Evolutionary conservation across 2,113 vertebrate genomes (phyloP), one percentile per base, ranked within the genome.

Genomic region (Ailuropoda melanoleuca): DNA sequence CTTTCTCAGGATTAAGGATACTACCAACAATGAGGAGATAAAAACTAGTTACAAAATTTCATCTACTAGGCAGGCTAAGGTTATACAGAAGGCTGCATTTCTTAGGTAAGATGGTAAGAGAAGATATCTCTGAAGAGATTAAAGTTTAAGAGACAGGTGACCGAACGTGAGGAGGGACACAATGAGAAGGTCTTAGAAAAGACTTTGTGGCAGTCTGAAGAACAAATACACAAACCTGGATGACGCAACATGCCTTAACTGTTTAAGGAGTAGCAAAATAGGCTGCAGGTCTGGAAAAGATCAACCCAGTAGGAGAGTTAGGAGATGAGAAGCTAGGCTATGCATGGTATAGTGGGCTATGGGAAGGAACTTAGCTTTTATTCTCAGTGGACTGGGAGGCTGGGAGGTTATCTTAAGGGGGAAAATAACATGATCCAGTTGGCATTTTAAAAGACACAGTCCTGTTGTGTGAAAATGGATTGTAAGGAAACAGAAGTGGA

Each of bases 291-390:
- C 74, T 81, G 37, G 37, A 87, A 4, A 5, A 43, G 55, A 74
- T 55, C 12, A 60, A 18, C 37, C 6, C n/a, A 66, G 23, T 24
- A 9, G 82, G 8, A 86, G 18, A 34, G 4, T 26, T 55, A 62
- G 2, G 19, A 21, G 15, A 80, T 6, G 8, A 84, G 37, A 37
- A 72, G 5, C 29, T 31, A 72, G 13, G 46, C 29, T n/a, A 4
- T 4, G 3, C 29, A 58, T 26, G 18, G 12, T 3, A 4, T 1
- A 4, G 4, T 19, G n/a, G 29, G 13, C 9, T 34, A 50, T 37
- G 6, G 26, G 1, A 72, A 56, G 24, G 2, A 64, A 19, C 17
- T 50, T 23, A 6, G 1, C 37, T 26, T 97, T 93, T 62, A 78
- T 88, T 29, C 19, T 15, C 18, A 48, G 58, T 56, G 8, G 3